These are phyloP conservation scores for Plagodis pulveraria DNA, from an alignment of 2,888 invertebrate species.

Conservation along the genomic window DNA sequence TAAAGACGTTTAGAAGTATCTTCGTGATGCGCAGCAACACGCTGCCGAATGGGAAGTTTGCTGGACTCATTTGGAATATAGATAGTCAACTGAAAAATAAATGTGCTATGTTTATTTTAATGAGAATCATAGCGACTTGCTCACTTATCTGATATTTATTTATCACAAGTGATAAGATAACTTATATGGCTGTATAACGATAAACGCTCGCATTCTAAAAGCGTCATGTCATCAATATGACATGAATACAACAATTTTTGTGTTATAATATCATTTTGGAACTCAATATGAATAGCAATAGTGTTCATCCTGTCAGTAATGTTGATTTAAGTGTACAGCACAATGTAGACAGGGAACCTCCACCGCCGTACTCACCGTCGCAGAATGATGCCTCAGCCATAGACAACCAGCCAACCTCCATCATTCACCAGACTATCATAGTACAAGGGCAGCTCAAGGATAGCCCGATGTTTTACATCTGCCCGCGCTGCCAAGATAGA, in stretches of 20 bases:
- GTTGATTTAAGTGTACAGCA: conserved; percentile 41
- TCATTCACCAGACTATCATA: conserved; percentile 60
- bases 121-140: conserved; percentile 14
- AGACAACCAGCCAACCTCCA: conserved; percentile 46
- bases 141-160: conserved; percentile 40
- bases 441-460: conserved; percentile 59
- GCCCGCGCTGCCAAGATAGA: conserved; percentile 63
- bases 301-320: conserved; percentile 45
- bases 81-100: too few relatives aligned
- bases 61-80: too few relatives aligned
- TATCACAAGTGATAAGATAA: conserved; percentile 62
- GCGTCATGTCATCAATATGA: conserved; percentile 48
- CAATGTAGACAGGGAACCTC: conserved; percentile 53
- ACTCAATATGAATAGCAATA: conserved; percentile 46
- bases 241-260: conserved; percentile 33
- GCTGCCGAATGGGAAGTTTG: too few relatives aligned
- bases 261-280: conserved; percentile 28
- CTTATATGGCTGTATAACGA: conserved; percentile 41
- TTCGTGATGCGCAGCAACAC: too few relatives aligned
- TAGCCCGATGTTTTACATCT: conserved; percentile 58
- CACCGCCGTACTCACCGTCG: conserved; percentile 66
- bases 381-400: conserved; percentile 32
- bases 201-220: conserved; percentile 45
- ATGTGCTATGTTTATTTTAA: conserved; percentile 1
- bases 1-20: too few relatives aligned